phyloP scores from a whole-genome alignment of 2,113 vertebrate genomes.

The Micronycteris hirsuta region DNA sequence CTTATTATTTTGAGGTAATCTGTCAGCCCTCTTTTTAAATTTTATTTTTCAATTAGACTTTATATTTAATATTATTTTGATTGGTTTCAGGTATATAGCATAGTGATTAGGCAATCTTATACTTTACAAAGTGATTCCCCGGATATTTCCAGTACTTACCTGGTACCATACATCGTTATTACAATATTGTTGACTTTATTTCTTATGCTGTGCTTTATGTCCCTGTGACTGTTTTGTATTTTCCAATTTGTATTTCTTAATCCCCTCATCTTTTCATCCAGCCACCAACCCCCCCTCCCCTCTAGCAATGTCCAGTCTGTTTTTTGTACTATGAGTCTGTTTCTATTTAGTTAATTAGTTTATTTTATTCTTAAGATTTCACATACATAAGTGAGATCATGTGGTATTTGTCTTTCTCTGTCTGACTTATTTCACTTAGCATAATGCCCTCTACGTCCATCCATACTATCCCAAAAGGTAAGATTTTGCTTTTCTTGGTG shows the following conservation, averaged over 20 bases:
- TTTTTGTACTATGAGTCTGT: neutral
- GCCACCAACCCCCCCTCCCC: neutral
- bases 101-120: neutral
- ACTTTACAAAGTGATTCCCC: neutral
- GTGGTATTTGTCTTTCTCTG: neutral
- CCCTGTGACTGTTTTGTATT: neutral
- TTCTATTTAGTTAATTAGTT: neutral
- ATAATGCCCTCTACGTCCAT: neutral
- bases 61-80: neutral
- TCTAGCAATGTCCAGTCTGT: neutral
- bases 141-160: neutral
- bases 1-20: neutral
- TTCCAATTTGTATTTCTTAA: neutral
- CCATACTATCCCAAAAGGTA: neutral
- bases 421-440: neutral
- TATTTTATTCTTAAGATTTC: too few species aligned
- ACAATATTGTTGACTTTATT: neutral
- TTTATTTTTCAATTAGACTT: neutral
- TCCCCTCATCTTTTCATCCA: neutral
- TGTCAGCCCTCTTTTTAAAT: neutral
- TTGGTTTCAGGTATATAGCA: neutral
- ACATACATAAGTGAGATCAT: neutral
- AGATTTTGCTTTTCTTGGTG: neutral
- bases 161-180: neutral
- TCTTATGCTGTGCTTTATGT: too few species aligned